These are phyloP conservation scores for Pelvicachromis taeniatus DNA, from an alignment of 2,113 vertebrate genomes.

Conservation along the genomic window DNA sequence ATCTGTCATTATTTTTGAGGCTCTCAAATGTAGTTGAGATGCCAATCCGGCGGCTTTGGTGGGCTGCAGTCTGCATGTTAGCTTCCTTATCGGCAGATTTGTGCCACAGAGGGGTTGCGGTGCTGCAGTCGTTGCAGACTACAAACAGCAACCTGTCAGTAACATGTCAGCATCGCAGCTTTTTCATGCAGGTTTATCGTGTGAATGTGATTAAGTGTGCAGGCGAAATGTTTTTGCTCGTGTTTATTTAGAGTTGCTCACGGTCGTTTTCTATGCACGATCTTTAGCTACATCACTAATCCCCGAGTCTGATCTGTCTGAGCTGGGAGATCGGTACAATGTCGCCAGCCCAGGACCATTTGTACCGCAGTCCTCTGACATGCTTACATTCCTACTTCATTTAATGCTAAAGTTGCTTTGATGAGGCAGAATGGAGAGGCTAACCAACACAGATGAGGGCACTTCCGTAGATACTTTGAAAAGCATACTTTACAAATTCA, in stretches of 20 bases:
- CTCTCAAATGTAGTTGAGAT: not conserved
- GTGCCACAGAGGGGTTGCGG: slow-evolving; percentile 17
- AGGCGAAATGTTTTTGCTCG: not conserved
- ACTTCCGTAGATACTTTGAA: not conserved
- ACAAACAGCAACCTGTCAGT: not conserved
- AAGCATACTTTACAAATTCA: not conserved
- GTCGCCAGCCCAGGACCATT: not conserved
- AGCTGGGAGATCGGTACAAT: slow-evolving; percentile 16
- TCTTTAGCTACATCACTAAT: slow-evolving; percentile 52
- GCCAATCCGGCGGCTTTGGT: not conserved
- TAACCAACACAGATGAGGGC: not conserved
- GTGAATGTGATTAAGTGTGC: not conserved
- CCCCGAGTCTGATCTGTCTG: slow-evolving; percentile 41
- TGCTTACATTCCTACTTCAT: not conserved
- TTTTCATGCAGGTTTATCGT: not conserved
- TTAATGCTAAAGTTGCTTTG: not conserved
- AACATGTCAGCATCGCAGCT: not conserved
- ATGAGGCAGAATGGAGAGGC: not conserved
- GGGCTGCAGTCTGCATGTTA: slow-evolving; percentile 20
- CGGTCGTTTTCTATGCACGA: not conserved
- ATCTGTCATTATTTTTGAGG: not conserved
- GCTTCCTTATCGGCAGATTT: not conserved
- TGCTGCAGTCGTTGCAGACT: slow-evolving; percentile 42
- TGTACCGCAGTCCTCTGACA: not conserved
- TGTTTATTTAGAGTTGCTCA: not conserved